Conservation (phyloP, 1,140 invertebrate species). For the Batillaria attramentaria region DNA sequence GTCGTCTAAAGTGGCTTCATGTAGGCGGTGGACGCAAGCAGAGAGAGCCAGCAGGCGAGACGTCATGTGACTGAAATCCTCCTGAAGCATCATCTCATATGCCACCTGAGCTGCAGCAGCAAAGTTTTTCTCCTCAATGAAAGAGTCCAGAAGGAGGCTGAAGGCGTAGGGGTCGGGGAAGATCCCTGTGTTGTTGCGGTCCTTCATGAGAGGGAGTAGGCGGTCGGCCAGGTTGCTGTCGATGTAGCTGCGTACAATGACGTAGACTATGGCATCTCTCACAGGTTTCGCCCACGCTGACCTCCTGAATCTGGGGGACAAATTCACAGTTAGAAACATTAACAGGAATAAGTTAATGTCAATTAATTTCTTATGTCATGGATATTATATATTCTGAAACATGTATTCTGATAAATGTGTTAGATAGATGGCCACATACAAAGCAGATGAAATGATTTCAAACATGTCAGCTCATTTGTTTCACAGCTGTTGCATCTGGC, state of each 20-base stretch:
- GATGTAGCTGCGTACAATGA: conserved; percentile 81
- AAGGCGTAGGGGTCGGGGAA: conserved; percentile 86
- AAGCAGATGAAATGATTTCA: too few species aligned
- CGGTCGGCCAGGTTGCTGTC: conserved; percentile 76
- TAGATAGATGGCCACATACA: background rate
- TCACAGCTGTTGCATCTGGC: too few species aligned
- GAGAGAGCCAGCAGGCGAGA: conserved; percentile 76
- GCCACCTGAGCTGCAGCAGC: conserved; percentile 83
- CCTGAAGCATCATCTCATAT: conserved; percentile 88
- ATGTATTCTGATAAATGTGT: too few species aligned
- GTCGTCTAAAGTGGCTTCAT: conserved; percentile 29
- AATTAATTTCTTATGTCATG: too few species aligned
- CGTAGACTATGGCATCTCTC: conserved; percentile 86
- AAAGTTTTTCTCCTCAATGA: conserved; percentile 81
- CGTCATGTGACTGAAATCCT: conserved; percentile 85
- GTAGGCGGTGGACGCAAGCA: conserved; percentile 45
- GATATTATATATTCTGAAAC: background rate
- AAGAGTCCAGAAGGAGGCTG: conserved; percentile 87
- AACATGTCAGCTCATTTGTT: too few species aligned
- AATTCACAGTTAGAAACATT: background rate
- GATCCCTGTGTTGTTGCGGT: conserved; percentile 88
- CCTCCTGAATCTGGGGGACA: conserved; percentile 78
- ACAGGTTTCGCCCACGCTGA: conserved; percentile 80
- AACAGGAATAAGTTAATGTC: background rate
- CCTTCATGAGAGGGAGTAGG: conserved; percentile 82